phyloP scores from a whole-genome alignment of 1,140 invertebrate genomes.

The Drosophila sp. region DNA sequence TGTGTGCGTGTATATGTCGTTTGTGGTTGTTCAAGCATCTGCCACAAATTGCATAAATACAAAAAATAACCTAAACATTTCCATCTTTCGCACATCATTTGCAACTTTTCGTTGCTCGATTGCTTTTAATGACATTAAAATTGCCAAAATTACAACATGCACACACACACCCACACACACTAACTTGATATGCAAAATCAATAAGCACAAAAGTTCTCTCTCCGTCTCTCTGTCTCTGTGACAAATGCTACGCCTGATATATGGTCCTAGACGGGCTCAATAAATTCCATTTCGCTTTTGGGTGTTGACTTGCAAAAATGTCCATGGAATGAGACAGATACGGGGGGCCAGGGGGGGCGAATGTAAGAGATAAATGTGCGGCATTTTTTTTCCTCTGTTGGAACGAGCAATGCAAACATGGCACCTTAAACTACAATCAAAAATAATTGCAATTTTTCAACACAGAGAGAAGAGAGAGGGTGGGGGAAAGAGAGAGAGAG shows the following conservation, averaged over 20 bases:
- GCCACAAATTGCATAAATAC: slow-evolving; percentile 78
- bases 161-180: slow-evolving; percentile 18
- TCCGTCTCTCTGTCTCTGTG: slow-evolving; percentile 34
- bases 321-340: slow-evolving; percentile 3
- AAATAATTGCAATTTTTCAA: slow-evolving; percentile 69
- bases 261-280: slow-evolving; percentile 63
- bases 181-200: slow-evolving; percentile 52
- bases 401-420: slow-evolving; percentile 66
- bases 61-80: slow-evolving; percentile 49
- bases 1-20: slow-evolving; percentile 43
- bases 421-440: slow-evolving; percentile 64
- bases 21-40: slow-evolving; percentile 70
- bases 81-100: slow-evolving; percentile 73
- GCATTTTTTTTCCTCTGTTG: slow-evolving; percentile 36
- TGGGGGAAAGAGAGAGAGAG: not conserved
- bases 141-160: slow-evolving; percentile 75
- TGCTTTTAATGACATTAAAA: slow-evolving; percentile 77
- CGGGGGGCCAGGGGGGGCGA: not conserved
- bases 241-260: slow-evolving; percentile 70
- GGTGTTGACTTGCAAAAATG: slow-evolving; percentile 58
- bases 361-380: slow-evolving; percentile 63
- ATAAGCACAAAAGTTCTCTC: slow-evolving; percentile 59
- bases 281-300: slow-evolving; percentile 60
- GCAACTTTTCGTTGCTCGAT: slow-evolving; percentile 67
- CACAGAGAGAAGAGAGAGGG: slow-evolving; percentile 2